phyloP scores from a whole-genome alignment of 1,140 invertebrate genomes.

The Oedothorax gibbosus region DNA sequence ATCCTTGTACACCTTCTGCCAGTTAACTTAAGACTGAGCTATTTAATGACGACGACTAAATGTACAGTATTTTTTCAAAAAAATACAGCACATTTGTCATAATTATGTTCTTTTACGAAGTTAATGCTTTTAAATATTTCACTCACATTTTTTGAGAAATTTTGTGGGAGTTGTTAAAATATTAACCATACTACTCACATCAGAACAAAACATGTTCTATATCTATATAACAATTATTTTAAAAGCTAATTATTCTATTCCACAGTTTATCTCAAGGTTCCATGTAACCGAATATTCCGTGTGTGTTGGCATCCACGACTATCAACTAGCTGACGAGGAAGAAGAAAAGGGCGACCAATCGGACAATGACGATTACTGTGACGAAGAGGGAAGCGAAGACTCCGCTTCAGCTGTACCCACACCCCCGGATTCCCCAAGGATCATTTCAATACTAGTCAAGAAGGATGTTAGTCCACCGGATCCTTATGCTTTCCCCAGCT shows the following conservation, averaged over 20 bases:
- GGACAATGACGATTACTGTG: slow-evolving; percentile 50
- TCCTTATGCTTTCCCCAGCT: slow-evolving; percentile 90
- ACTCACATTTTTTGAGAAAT: no score
- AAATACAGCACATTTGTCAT: no score
- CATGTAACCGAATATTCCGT: slow-evolving; percentile 99
- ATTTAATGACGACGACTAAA: no score
- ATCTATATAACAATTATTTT: no score
- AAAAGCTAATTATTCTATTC: not conserved
- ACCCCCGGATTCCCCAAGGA: slow-evolving; percentile 84
- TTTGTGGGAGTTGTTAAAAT: no score
- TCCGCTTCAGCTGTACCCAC: slow-evolving; percentile 75
- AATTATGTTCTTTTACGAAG: no score
- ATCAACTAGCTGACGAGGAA: slow-evolving; percentile 83
- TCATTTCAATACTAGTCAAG: slow-evolving; percentile 37
- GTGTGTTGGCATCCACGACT: slow-evolving; percentile 92
- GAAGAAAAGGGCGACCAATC: slow-evolving; percentile 66
- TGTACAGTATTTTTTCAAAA: no score
- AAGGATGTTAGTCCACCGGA: slow-evolving; percentile 88
- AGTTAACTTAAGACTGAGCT: no score
- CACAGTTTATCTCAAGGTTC: slow-evolving; percentile 89
- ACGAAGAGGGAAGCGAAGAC: slow-evolving; percentile 63
- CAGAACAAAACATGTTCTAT: no score
- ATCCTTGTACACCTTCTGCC: no score
- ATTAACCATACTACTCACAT: no score
- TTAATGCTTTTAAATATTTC: no score